These are phyloP conservation scores for Micrasema minimum DNA, from an alignment of 1,140 invertebrate species.

Conservation along the genomic window DNA sequence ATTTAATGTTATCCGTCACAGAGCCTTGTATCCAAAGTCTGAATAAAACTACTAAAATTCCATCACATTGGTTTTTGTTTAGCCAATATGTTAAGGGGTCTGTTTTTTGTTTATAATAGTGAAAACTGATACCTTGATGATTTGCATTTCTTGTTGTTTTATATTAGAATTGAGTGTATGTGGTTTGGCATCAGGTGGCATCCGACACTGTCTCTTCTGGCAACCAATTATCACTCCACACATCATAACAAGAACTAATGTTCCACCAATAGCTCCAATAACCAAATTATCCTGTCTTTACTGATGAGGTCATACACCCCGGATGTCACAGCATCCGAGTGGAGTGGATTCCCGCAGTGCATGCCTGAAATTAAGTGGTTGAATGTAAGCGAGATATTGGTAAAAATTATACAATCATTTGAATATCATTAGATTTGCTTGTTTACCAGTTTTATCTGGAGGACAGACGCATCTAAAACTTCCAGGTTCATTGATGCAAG, in stretches of 20 bases:
- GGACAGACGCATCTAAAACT: constrained; percentile 80
- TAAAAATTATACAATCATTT: neutral
- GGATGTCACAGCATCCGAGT: constrained; percentile 74
- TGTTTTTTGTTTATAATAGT: too few relatives aligned
- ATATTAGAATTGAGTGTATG: constrained; percentile 55
- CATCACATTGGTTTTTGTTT: too few relatives aligned
- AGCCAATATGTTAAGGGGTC: too few relatives aligned
- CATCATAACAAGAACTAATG: constrained; percentile 44
- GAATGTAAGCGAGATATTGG: neutral
- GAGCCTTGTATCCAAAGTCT: too few relatives aligned
- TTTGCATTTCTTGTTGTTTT: constrained; percentile 56
- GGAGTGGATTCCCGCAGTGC: constrained; percentile 71
- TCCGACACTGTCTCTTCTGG: constrained; percentile 41
- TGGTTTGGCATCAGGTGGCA: constrained; percentile 44
- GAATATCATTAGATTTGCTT: neutral
- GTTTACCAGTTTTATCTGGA: constrained; percentile 72
- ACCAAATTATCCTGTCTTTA: constrained; percentile 43
- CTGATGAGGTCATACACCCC: constrained; percentile 53
- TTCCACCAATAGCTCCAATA: constrained; percentile 43
- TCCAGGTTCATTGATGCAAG: constrained; percentile 80
- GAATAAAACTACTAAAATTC: too few relatives aligned
- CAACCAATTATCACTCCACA: constrained; percentile 44
- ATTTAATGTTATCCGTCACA: too few relatives aligned
- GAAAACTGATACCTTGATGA: constrained; percentile 49
- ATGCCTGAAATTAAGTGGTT: constrained; percentile 39